Base-by-base conservation (phyloP, 2,888 invertebrate genomes). In the Mesorhabditis sp. region DNA sequence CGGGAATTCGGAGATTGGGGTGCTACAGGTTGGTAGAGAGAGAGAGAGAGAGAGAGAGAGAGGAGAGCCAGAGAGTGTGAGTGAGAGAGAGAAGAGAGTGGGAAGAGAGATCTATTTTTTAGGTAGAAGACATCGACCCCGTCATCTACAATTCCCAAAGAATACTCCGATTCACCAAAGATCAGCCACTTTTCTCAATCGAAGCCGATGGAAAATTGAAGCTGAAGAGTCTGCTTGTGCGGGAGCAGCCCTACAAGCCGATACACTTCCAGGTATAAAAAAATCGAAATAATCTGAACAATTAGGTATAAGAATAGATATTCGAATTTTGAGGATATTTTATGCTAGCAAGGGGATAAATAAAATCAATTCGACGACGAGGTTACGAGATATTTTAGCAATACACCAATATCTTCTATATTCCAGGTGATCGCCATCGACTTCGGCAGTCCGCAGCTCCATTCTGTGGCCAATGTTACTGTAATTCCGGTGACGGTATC, bases 91-190 rank as follows among this genome's bases (percentile, higher is more conserved):
- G 28, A 28, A 28, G 28, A 28, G 28, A 28, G 28, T n/a, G n/a
- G n/a, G n/a, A n/a, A 28, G 28, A 28, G 28, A 28, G 28, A n/a
- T n/a, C n/a, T n/a, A n/a, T n/a, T 64, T 28, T 67, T 3, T n/a
- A 74, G 76, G 76, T 76, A n/a, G 68, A 62, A 6, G 80, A 80
- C 63, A 70, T 76, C 45, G 84, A 84, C 69, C 81, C 84, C 10
- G 83, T 84, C 13, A 85, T 84, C 68, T 84, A 84, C 74, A 84
- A 84, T 67, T 83, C 83, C 0, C 84, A 84, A 50, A 62, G 81
- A 15, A 73, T 73, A 43, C 70, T 83, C 10, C 69, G 76, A 5
- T 78, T 80, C 67, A 76, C 76, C 6, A 75, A 74, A 63, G 72
- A 74, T 28, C 73, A 78, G 28, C 45, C 68, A 10, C 70, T 74